Base-by-base conservation (phyloP, 2,113 vertebrate genomes). In the Poicephalus gulielmi region DNA sequence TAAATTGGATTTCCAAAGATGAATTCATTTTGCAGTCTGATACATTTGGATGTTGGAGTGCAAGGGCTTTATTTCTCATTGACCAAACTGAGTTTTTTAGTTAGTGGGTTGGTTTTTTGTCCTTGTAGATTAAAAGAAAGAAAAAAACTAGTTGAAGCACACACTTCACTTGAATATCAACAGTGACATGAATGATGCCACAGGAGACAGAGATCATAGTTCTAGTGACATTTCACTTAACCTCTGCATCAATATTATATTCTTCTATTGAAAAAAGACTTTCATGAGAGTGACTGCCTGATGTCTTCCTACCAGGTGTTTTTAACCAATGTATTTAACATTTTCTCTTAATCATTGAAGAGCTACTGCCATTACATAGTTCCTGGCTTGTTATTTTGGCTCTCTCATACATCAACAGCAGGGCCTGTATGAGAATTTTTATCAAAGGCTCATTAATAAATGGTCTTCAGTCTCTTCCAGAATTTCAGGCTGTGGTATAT, bases 121-220 rank as follows among this genome's bases (percentile, higher is more conserved):
- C 60, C 92, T 92, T 86, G 55, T 64, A 90, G 60, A 78, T 71
- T 41, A 90, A 86, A 92, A 78, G 83, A 83, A 90, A 77, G 22
- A n/a, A n/a, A 49, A 67, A 93, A 86, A 88, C 59, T 20, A 92
- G 93, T 43, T 7, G 10, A 96, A 91, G 55, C 17, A 64, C 22
- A 46, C 37, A 22, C 55, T 84, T 92, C 46, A 43, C 55, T 84
- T 3, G 3, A 59, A 91, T 75, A 81, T 59, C 64, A 84, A 50
- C 77, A 95, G 15, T 86, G 37, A 63, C 67, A 68, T 91, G 80
- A 94, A 82, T 86, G 64, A 77, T 93, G 49, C 64, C 80, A 70
- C 91, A 83, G 86, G 77, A 71, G 68, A 68, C 27, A 82, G 80
- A 92, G 18, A 88, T 90, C 83, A 79, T 8, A 71, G 64, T 59